Conservation (phyloP, 2,113 vertebrate species). For the Odocoileus hemionus region DNA sequence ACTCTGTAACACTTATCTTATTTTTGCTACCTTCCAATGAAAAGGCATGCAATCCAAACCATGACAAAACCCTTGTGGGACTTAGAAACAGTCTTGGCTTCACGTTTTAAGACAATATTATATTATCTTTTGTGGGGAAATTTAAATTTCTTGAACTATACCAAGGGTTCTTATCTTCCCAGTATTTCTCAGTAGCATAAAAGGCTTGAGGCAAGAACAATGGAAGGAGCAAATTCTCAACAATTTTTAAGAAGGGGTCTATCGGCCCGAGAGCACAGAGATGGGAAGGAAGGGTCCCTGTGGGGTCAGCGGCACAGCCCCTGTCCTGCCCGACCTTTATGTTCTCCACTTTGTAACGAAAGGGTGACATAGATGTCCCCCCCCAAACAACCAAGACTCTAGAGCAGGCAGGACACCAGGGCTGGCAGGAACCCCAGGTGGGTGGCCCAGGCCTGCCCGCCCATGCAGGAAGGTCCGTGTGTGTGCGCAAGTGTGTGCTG, state of each 20-base stretch:
- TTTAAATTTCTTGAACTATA: not conserved
- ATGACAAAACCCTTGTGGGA: accelerated
- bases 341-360: not conserved
- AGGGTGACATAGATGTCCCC: not conserved
- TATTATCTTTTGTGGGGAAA: not conserved
- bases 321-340: not conserved
- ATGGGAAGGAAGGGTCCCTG: no score
- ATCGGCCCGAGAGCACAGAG: not conserved
- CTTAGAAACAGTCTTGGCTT: not conserved
- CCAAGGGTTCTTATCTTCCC: not conserved
- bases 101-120: not conserved
- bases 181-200: not conserved
- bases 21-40: not conserved
- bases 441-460: not conserved
- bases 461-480: accelerated
- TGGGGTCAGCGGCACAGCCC: no score
- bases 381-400: not conserved
- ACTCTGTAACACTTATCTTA: not conserved
- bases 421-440: not conserved
- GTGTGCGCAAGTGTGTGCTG: accelerated
- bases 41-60: not conserved
- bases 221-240: not conserved
- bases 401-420: not conserved
- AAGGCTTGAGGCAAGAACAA: not conserved
- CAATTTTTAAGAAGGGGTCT: not conserved